Evolutionary conservation across 23 tunicate genomes (phyloP).

Genomic region (Diplosoma virens): DNA sequence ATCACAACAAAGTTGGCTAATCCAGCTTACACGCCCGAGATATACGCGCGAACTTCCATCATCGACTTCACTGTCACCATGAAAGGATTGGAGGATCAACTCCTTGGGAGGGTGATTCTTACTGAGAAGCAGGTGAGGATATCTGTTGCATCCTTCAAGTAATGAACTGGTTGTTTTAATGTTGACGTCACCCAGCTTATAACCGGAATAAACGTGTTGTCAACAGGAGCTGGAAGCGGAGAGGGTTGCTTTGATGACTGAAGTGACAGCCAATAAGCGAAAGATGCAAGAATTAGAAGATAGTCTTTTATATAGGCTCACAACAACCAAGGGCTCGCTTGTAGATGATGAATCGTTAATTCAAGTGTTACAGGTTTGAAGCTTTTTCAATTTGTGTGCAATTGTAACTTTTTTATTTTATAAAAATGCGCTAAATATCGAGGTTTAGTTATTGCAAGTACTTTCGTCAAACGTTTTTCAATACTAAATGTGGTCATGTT

Average conservation of each 20-base stretch:
- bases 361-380: slow-evolving; percentile 60
- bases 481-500: too few relatives aligned
- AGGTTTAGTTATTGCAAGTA: too few relatives aligned
- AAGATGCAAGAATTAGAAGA: slow-evolving; percentile 81
- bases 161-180: background rate
- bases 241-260: slow-evolving; percentile 78
- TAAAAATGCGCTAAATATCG: too few relatives aligned
- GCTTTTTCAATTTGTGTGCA: background rate
- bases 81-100: slow-evolving; percentile 91
- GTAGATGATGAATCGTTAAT: slow-evolving; percentile 86
- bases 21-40: slow-evolving; percentile 90
- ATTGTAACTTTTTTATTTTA: too few relatives aligned
- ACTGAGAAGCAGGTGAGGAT: slow-evolving; percentile 63
- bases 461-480: too few relatives aligned
- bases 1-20: slow-evolving; percentile 90
- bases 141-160: background rate
- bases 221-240: slow-evolving; percentile 80
- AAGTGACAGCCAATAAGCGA: slow-evolving; percentile 85
- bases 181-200: background rate
- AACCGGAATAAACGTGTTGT: background rate
- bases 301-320: slow-evolving; percentile 69
- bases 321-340: slow-evolving; percentile 81
- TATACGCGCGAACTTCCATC: slow-evolving; percentile 83
- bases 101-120: slow-evolving; percentile 85
- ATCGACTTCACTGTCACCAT: slow-evolving; percentile 93